Evolutionary conservation across 2,888 invertebrate genomes (phyloP).

Genomic region (Sminthurinus aureus): DNA sequence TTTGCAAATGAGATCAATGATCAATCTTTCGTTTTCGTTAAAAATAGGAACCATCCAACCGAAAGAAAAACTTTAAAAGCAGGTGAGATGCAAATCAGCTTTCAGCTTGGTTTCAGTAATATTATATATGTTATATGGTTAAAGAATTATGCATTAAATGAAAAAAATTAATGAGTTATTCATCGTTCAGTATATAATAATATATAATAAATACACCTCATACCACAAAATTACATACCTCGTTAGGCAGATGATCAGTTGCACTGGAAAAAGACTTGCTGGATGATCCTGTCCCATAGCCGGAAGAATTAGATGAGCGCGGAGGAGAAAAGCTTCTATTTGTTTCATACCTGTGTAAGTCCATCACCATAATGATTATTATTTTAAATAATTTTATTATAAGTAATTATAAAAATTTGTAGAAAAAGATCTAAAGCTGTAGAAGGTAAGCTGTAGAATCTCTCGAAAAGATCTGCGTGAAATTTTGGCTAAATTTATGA

Average conservation of each 20-base stretch:
- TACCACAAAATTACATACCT: conserved; percentile 59
- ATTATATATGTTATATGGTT: background rate
- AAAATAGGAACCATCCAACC: no score
- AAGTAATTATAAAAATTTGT: background rate
- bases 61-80: background rate
- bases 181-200: background rate
- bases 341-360: conserved; percentile 67
- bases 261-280: conserved; percentile 64
- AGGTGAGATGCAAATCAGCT: background rate
- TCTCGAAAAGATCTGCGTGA: no score
- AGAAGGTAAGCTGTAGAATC: no score
- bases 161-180: background rate
- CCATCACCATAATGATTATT: conserved; percentile 16
- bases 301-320: conserved; percentile 78
- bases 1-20: no score
- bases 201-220: conserved; percentile 62
- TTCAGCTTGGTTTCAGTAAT: background rate
- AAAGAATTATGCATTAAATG: background rate
- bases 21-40: no score
- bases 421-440: no score
- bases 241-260: conserved; percentile 62
- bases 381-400: background rate
- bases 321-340: conserved; percentile 76
- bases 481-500: no score
- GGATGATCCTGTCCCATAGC: conserved; percentile 79